Evolutionary conservation across 2,113 vertebrate genomes (phyloP).

Genomic region (Oophaga pumilio): DNA sequence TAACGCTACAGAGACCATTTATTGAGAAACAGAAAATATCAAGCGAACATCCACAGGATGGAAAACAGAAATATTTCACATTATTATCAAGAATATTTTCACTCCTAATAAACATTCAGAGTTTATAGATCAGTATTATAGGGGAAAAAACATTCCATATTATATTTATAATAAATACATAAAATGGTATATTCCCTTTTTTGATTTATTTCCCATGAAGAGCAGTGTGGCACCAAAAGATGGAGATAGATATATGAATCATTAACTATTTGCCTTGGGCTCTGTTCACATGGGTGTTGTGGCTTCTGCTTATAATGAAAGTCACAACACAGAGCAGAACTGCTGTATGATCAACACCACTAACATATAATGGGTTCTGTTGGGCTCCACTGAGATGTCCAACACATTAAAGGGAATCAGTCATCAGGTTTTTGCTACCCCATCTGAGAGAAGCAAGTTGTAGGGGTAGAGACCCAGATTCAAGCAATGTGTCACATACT

Average conservation of each 20-base stretch:
- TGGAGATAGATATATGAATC: neutral
- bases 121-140: neutral
- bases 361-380: too few relatives aligned
- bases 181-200: neutral
- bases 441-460: too few relatives aligned
- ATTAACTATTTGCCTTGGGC: neutral
- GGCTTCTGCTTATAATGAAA: neutral
- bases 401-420: too few relatives aligned
- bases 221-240: neutral
- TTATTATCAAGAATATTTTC: neutral
- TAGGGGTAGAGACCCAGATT: too few relatives aligned
- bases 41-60: neutral
- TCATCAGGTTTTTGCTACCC: too few relatives aligned
- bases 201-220: neutral
- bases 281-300: neutral
- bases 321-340: neutral
- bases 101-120: neutral
- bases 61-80: neutral
- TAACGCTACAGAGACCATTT: neutral
- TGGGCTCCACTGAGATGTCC: too few relatives aligned
- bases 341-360: too few relatives aligned
- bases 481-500: too few relatives aligned
- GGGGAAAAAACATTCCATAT: neutral
- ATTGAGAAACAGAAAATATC: neutral
- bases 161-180: neutral